Evolutionary conservation across 35 echinoderm and acorn worm genomes (phyloP), one percentile per base, ranked within the genome.

Genomic region (Acanthaster planci): DNA sequence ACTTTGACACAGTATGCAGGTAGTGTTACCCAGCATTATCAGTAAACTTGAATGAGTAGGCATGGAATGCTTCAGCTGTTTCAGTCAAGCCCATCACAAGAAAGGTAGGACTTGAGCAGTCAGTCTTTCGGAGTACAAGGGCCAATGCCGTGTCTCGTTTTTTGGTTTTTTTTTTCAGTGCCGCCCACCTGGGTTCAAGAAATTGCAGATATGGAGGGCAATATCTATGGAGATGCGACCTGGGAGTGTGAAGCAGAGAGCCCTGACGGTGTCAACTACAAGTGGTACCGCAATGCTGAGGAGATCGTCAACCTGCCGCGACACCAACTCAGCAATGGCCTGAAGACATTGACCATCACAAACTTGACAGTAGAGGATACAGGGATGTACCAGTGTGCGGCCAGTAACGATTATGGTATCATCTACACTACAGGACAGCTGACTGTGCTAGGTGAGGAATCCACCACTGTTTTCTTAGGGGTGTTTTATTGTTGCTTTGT

Each of bases 331-430:
- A 64, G 75, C 81, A 93, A 86, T 51, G 67, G 75, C 19, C 59
- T 40, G 15, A 51, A 85, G 55, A 85, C 81, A 0, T 67, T 93
- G 5, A 82, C 27, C 12, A 89, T 93, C 40, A 80, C 7, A n/a
- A 77, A 89, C 39, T 60, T 93, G 30, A 51, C 9, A 1, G 76
- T 56, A 17, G 54, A 38, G 8, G 94, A 97, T 52, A 86, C 87
- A 6, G 94, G 82, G 16, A 97, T 93, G 87, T 97, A 93, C 75
- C 94, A 97, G 86, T 97, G 94, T 78, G 52, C 87, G 29, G 94
- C 94, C 19, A 57, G 39, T 0, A 97, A 93, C 79, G 42, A 68
- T 8, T 35, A 79, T 31, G 90, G 94, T 7, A 4, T 31, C 0
- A 80, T 92, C 9, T 76, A 86, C 54, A 90, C 94, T 8, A 92